Base-by-base conservation (phyloP, 2,888 invertebrate species). In the Apamea anceps region DNA sequence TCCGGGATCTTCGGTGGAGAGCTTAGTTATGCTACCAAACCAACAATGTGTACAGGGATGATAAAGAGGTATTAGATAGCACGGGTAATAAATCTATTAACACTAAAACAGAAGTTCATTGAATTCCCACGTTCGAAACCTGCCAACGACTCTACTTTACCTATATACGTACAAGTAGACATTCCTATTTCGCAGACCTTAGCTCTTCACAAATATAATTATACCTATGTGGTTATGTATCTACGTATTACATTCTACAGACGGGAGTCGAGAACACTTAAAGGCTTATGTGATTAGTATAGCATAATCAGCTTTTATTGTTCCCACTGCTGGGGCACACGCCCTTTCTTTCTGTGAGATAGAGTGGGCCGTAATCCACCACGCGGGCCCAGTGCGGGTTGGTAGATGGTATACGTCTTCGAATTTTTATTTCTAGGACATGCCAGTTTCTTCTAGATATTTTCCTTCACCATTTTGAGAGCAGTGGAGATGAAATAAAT, bases 61-160 rank as follows among this genome's bases (percentile, higher is more conserved):
- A 3, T 25, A 18, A 10, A 25, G 10, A 60, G 5, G 32, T 42
- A 42, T 25, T 18, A 32, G 21, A n/a, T 32, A 37, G 60, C 0
- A 21, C 13, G 0, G 13, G 13, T 60, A 48, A 77, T 65, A 21
- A 25, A 77, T 12, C 0, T n/a, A 51, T 54, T 10, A 28, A 45
- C 42, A 51, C 18, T 45, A 10, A 57, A 65, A 73, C 37, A 28
- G 1, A 82, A 66, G 82, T 65, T 82, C 82, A 75, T 21, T 37
- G 1, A 37, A 15, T 15, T 82, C 82, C 37, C 75, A 82, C 75
- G 82, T 18, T 82, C 48, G 1, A n/a, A 72, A n/a, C 12, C n/a
- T 15, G 3, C 21, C n/a, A 45, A 21, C 0, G n/a, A 51, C 13
- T 37, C 0, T 32, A 60, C 13, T 13, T 25, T 10, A 45, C 25